Evolutionary conservation across 1,140 invertebrate genomes (phyloP), one percentile per base, ranked within the genome.

Genomic region (Lerema accius): DNA sequence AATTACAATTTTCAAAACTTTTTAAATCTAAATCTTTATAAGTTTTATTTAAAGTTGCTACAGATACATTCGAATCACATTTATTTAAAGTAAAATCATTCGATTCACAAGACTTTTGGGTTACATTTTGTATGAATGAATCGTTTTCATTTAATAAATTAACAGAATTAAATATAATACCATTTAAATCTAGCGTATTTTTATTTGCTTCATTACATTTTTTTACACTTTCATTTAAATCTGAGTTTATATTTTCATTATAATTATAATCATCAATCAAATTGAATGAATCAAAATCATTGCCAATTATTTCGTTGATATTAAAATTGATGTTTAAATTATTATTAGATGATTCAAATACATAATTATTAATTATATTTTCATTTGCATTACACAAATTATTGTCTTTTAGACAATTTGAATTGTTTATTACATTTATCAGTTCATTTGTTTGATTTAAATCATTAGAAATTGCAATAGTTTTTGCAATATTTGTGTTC

Each of bases 21-120:
- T 77, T 81, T 4, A 61, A 55, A 42, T 88, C 85, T 37, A 88
- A 65, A 68, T 88, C 74, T 70, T 76, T 86, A 49, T 86, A 88
- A 0, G 71, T 81, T 50, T 84, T 82, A 40, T 70, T 69, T 13
- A 85, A 63, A 0, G 79, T 74, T 6, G 48, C 42, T 0, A 86
- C 76, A 11, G 86, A 86, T 15, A 37, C 39, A 17, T 56, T 19
- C 4, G 83, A 84, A 17, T 68, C 53, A 5, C 68, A 65, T n/a
- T 60, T 51, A 50, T 69, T 11, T 13, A 71, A 23, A 28, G 35
- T 76, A 6, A 49, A 64, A 17, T 48, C 50, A 32, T 67, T 61
- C 0, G 59, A 49, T 10, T 65, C 37, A 28, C 17, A 13, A 13
- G 42, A 45, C 0, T 1, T 10, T 63, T 76, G 70, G 0, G 69